Evolutionary conservation across 2,797 vertebrate genomes (phyloP), one percentile per base, ranked within the genome.

Genomic region (Typhlichthys eigenmanni): DNA sequence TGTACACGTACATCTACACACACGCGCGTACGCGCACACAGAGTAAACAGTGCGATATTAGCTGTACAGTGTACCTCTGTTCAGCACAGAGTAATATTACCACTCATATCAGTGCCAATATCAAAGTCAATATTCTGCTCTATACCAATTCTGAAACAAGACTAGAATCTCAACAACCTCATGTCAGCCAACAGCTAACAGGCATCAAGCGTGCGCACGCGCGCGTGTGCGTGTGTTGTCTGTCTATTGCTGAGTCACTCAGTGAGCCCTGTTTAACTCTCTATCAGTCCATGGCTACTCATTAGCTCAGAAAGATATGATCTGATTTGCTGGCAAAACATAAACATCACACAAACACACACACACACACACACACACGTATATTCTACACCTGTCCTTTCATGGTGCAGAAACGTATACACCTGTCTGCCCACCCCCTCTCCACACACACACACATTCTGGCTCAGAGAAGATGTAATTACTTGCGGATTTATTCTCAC

Each of bases 11-110:
- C 32, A 13, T 38, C 55, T 1, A 13, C 13, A 60, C 51, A 65
- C 14, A 8, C 16, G 4, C n/a, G 3, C 13, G n/a, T 14, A 8
- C n/a, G n/a, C 2, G 3, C 50, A 52, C 50, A 1, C 51, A 58
- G 24, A 59, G 64, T 71, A 83, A 85, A 81, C 69, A 80, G 24
- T 29, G 24, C 24, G 47, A 77, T 86, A 84, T 87, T 79, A 69
- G 32, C 59, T 74, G 74, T 53, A 59, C 45, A 67, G 68, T 58
- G 68, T 59, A 58, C 16, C 69, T 57, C 69, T 57, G 69, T 65
- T 61, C 62, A 75, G 70, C 34, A 74, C 66, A 74, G 66, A 80
- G 74, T 65, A 75, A 86, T 85, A 80, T 73, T 64, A 70, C 69
- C 4, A 3, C 63, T 83, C 73, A 66, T 75, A 80, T 72, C 68